Evolutionary conservation across 53 echinoderm and acorn worm genomes (phyloP).

Genomic region (Temnopleurus reevesii): DNA sequence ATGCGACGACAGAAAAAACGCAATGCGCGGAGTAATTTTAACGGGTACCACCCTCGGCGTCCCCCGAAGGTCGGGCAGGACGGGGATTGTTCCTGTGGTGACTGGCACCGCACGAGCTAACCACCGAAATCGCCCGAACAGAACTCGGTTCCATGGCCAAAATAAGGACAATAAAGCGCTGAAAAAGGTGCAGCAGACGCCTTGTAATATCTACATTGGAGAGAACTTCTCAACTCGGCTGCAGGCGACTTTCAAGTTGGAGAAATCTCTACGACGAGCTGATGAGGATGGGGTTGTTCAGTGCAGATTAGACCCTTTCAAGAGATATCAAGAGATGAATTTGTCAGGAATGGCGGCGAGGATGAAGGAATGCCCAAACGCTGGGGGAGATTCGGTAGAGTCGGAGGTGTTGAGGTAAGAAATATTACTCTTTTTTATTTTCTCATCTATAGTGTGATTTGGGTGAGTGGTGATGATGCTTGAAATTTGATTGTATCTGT

Average conservation of each 20-base stretch:
- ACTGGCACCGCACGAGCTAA: neutral
- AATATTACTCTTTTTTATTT: neutral
- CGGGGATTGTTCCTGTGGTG: neutral
- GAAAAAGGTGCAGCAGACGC: neutral
- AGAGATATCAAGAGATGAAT: conserved; percentile 68
- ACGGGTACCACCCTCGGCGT: conserved; percentile 58
- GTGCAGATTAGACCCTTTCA: conserved; percentile 44
- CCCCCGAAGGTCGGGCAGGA: conserved; percentile 55
- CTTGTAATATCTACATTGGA: conserved; percentile 44
- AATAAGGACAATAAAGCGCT: neutral
- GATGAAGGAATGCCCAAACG: conserved; percentile 75
- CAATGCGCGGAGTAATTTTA: conserved; percentile 52
- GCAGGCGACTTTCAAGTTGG: conserved; percentile 37
- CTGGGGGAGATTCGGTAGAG: conserved; percentile 95
- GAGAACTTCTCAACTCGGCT: conserved; percentile 40
- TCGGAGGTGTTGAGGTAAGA: conserved; percentile 96
- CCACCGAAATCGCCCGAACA: neutral
- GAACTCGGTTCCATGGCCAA: conserved; percentile 1
- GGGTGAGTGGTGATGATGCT: neutral
- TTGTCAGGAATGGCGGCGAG: conserved; percentile 67
- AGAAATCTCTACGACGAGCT: conserved; percentile 2
- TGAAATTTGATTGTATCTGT: too few species aligned
- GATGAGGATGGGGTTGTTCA: conserved; percentile 36
- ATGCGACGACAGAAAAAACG: conserved; percentile 57
- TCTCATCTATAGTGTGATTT: neutral